Evolutionary conservation across 2,113 vertebrate genomes (phyloP).

Genomic region (Oryzias curvinotus): DNA sequence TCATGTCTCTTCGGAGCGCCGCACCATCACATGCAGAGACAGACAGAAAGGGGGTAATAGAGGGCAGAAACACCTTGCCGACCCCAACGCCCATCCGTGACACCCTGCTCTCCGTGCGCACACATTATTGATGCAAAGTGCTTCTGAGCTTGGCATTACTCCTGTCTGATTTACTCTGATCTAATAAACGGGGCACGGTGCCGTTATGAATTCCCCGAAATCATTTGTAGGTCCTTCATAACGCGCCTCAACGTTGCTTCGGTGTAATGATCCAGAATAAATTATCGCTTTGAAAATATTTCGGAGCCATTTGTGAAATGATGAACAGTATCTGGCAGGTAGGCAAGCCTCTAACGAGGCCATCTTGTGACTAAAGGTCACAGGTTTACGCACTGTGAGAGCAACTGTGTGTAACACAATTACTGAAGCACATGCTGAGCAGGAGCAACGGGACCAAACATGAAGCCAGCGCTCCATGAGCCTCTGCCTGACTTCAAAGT

Average conservation of each 20-base stretch:
- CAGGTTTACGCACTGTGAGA: not conserved
- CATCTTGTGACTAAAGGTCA: slow-evolving; percentile 7
- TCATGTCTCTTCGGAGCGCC: not conserved
- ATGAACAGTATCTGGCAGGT: slow-evolving; percentile 16
- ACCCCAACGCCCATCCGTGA: slow-evolving; percentile 7
- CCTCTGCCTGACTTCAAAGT: not conserved
- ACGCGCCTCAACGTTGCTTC: slow-evolving; percentile 6
- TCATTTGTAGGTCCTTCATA: slow-evolving; percentile 24
- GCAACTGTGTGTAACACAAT: slow-evolving; percentile 2
- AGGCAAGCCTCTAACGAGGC: slow-evolving; percentile 7
- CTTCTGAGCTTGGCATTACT: slow-evolving; percentile 28
- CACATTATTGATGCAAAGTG: slow-evolving; percentile 43
- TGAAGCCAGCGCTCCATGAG: not conserved
- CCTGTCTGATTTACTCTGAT: slow-evolving; percentile 35
- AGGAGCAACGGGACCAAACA: not conserved
- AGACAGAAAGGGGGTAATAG: slow-evolving; percentile 24
- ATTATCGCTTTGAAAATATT: slow-evolving; percentile 23
- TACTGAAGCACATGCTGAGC: not conserved
- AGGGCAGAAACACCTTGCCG: slow-evolving; percentile 17
- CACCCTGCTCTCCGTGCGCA: not conserved
- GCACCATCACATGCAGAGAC: not conserved
- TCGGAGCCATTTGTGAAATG: slow-evolving; percentile 19
- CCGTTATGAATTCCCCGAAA: slow-evolving; percentile 24
- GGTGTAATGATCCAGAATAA: slow-evolving; percentile 32
- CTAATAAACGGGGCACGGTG: slow-evolving; percentile 16